Conservation (phyloP, 2,888 invertebrate species). For the Plagodis pulveraria region DNA sequence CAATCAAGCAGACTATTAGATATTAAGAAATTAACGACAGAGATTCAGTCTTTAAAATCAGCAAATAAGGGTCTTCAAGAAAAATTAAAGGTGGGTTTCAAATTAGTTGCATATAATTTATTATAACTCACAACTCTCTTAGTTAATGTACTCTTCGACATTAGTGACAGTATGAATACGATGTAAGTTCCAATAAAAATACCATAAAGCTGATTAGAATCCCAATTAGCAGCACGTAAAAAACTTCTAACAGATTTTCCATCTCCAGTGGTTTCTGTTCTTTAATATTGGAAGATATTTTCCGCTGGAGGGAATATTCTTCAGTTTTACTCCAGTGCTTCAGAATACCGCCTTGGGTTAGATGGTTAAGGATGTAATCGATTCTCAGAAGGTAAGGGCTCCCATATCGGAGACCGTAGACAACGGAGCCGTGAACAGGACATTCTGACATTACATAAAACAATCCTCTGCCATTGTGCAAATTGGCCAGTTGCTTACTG, state of each 20-base stretch:
- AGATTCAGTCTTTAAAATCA: conserved; percentile 86
- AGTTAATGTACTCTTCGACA: neutral
- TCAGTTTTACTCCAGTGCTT: conserved; percentile 68
- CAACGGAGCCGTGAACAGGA: conserved; percentile 83
- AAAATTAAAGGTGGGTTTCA: conserved; percentile 84
- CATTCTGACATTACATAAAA: conserved; percentile 80
- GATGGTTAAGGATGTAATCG: conserved; percentile 69
- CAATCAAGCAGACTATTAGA: conserved; percentile 62
- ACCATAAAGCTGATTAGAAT: conserved; percentile 52
- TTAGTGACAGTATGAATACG: conserved; percentile 63
- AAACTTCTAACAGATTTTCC: conserved; percentile 76
- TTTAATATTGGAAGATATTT: conserved; percentile 25
- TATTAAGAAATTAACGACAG: conserved; percentile 75
- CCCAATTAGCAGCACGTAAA: conserved; percentile 62
- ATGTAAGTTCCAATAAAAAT: conserved; percentile 59
- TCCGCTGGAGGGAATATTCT: conserved; percentile 52
- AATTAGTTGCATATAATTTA: neutral
- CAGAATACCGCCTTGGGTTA: conserved; percentile 81
- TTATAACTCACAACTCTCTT: neutral
- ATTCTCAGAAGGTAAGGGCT: conserved; percentile 82
- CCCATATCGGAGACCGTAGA: conserved; percentile 84
- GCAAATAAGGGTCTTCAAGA: conserved; percentile 87
- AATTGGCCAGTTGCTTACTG: conserved; percentile 57
- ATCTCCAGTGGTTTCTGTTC: conserved; percentile 68
- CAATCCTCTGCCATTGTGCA: conserved; percentile 68